A percentile compares a stretch with the other conserved stretches of the same genome.
These are phyloP conservation scores for Anseranas semipalmata DNA, from an alignment of 2,113 vertebrate genomes.

Conservation along the genomic window DNA sequence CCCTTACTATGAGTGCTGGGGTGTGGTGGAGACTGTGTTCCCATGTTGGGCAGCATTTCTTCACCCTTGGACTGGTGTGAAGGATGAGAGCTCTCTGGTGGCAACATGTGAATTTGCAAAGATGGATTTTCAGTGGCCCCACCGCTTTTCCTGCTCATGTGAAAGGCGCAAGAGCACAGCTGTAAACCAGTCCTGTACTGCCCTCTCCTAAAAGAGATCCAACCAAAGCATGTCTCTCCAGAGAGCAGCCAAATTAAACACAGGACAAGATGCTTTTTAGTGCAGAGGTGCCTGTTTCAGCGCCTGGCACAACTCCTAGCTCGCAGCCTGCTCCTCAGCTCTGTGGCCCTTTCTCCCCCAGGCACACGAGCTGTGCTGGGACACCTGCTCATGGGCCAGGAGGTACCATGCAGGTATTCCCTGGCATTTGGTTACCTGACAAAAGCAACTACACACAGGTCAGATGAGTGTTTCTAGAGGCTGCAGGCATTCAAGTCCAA, in stretches of 20 bases:
- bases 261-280: background rate
- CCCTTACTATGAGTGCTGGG: background rate
- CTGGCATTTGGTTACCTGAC: background rate
- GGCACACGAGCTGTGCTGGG: background rate
- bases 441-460: background rate
- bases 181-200: background rate
- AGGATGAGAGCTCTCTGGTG: slow-evolving; percentile 44
- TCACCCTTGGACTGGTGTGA: background rate
- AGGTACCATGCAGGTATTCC: background rate
- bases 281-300: background rate
- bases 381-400: background rate
- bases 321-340: background rate
- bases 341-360: background rate
- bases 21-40: background rate
- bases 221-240: background rate
- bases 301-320: background rate
- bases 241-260: background rate
- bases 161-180: background rate
- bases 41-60: background rate
- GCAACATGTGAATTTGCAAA: background rate
- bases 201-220: background rate
- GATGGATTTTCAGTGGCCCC: background rate
- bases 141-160: background rate
- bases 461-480: background rate
- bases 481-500: background rate